phyloP scores from a whole-genome alignment of 1,140 invertebrate species.

The Drosophila prosaltans region DNA sequence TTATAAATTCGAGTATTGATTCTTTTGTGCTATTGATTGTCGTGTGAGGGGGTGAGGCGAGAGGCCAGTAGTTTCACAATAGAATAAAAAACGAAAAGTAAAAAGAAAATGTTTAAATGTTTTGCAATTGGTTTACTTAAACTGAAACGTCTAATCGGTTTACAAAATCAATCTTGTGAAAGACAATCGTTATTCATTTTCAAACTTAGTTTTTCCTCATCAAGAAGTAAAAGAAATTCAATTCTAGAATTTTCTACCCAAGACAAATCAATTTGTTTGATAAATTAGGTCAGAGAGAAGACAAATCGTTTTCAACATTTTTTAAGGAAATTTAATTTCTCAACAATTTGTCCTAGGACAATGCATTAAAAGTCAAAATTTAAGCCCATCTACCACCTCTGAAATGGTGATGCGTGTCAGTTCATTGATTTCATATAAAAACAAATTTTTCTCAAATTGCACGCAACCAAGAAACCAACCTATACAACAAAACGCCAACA shows the following conservation, averaged over 20 bases:
- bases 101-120: too few species aligned
- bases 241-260: too few species aligned
- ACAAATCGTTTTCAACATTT: background rate
- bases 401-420: conserved; percentile 18
- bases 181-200: too few species aligned
- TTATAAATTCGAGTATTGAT: background rate
- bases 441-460: conserved; percentile 31
- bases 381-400: background rate
- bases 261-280: too few species aligned
- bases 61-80: too few species aligned
- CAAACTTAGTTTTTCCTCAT: too few species aligned
- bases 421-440: conserved; percentile 63
- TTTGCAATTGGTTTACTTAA: too few species aligned
- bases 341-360: background rate
- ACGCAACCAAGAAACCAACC: conserved; percentile 40
- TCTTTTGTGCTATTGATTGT: background rate
- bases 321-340: background rate
- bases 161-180: too few species aligned
- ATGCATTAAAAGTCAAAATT: conserved; percentile 14
- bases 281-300: background rate
- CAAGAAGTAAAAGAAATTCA: too few species aligned
- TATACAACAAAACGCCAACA: conserved; percentile 1
- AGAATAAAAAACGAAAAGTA: too few species aligned
- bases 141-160: too few species aligned
- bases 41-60: background rate